Evolutionary conservation across 2,797 vertebrate genomes (phyloP), one percentile per base, ranked within the genome.

Genomic region (Mormyrops attenuatus): DNA sequence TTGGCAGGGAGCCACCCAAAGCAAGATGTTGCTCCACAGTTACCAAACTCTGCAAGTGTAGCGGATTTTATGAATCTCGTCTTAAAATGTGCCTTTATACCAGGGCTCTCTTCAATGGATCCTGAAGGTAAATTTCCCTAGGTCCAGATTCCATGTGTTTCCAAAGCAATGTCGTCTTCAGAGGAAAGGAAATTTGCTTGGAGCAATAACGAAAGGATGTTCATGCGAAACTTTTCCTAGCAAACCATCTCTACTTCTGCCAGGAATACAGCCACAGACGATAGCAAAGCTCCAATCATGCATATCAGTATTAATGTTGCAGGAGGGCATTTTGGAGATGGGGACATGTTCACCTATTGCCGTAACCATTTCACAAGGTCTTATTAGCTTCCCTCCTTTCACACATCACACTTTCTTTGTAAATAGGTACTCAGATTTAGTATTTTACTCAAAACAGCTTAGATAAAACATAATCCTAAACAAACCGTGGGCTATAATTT

Each of bases 11-110:
- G 88, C 89, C 91, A 89, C 80, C 26, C 22, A 87, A 88, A 89
- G 73, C 88, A 91, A 89, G 73, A 89, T 91, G 91, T 82, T 87
- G 20, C 90, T 53, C 26, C 77, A 26, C 80, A 86, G 88, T 88
- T 73, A 63, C 77, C 87, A 2, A 13, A 44, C 86, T 88, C 34
- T 26, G n/a, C n/a, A 84, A 88, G 77, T 63, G 53, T 87, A 53
- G 34, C 2, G 26, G 63, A 22, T 30, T 22, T 17, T 38, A 13
- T 49, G 85, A 87, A 69, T 55, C 57, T n/a, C 15, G 52, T 50
- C 60, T 49, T 73, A 50, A 82, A 80, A 82, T 20, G 3, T 82
- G 6, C 49, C 11, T 77, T 50, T 22, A 89, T 30, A 66, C 55
- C 20, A n/a, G 66, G 44, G 3, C 20, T 26, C 52, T 34, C 2